Percentiles rank a stretch among this genome's conserved stretches.
Conservation (phyloP, 2,797 vertebrate species). For the Microctenopoma steveboyesi region DNA sequence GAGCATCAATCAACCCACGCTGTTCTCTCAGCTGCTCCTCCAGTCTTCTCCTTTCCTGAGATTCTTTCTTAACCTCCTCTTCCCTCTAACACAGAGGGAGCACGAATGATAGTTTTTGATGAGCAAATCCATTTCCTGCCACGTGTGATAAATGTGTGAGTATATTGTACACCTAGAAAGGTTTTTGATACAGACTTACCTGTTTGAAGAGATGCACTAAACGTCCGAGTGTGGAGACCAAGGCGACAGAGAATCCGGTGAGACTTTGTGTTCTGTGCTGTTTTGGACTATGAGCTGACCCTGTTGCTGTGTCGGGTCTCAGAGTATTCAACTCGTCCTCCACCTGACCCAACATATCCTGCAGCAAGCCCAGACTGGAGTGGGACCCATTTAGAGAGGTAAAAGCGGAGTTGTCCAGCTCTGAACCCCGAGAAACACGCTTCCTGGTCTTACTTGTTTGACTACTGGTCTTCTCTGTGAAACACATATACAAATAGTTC, state of each 20-base stretch:
- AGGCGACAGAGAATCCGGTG: slow-evolving; percentile 89
- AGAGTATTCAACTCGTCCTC: slow-evolving; percentile 85
- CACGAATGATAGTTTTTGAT: neutral
- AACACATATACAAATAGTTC: slow-evolving; percentile 14
- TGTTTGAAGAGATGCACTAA: slow-evolving; percentile 87
- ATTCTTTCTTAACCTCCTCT: slow-evolving; percentile 79
- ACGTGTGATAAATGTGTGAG: too few relatives aligned
- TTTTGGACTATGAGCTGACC: slow-evolving; percentile 54
- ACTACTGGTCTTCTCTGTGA: slow-evolving; percentile 69
- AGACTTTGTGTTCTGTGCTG: slow-evolving; percentile 78
- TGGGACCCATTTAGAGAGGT: slow-evolving; percentile 70
- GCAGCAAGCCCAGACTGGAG: slow-evolving; percentile 87
- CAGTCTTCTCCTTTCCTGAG: slow-evolving; percentile 77
- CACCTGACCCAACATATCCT: slow-evolving; percentile 88
- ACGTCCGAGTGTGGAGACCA: slow-evolving; percentile 88
- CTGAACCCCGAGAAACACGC: slow-evolving; percentile 47
- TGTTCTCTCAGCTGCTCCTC: slow-evolving; percentile 86
- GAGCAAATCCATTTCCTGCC: too few relatives aligned
- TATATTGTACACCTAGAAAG: neutral
- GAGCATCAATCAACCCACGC: slow-evolving; percentile 88
- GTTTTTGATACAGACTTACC: slow-evolving; percentile 69
- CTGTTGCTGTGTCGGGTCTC: slow-evolving; percentile 70
- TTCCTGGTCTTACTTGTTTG: slow-evolving; percentile 62
- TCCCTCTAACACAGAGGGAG: slow-evolving; percentile 79
- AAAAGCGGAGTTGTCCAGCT: slow-evolving; percentile 67